Evolutionary conservation across 2,797 vertebrate species (phyloP), one percentile per base, ranked within the genome.

Genomic region (Hoplostethus mediterraneus): DNA sequence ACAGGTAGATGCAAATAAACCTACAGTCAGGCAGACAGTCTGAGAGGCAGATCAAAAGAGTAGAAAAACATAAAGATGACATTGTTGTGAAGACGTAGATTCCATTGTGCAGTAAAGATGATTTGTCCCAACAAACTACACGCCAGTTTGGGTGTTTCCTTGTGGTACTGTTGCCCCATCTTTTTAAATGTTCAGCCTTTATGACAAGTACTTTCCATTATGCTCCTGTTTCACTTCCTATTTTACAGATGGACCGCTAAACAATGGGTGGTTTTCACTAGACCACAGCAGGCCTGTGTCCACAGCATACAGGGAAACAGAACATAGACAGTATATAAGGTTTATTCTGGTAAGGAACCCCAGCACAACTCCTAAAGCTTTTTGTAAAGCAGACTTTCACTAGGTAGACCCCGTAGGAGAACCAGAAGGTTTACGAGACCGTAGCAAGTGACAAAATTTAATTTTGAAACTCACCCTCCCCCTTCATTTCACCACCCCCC

Each of bases 161-260:
- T 28, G 25, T 66, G 28, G 28, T 28, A 45, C 47, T 48, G 25
- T 72, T 65, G 25, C 21, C 16, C 12, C 38, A 1, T 48, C 5
- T 71, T 61, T 66, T 52, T 49, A 72, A 81, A 51, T 63, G 42
- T 55, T 72, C 21, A 58, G 33, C 28, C 30, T 54, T 67, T 66
- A 67, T 62, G 62, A 76, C 3, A 28, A 48, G 51, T 58, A 70
- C n/a, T 78, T 84, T 71, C 73, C 57, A 79, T 78, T 58, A 67
- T 63, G 61, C 6, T 75, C 28, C 11, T 63, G 59, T 71, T 83
- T 67, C 21, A 75, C 38, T 57, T 44, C 61, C 57, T 80, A 54
- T 81, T 84, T 83, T 73, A 82, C 67, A 30, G 10, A 2, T 25
- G 10, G 14, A 11, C 56, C 28, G 1, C 42, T 62, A 67, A 36